Base-by-base conservation (phyloP, 2,888 invertebrate species). In the Tyria jacobaeae region DNA sequence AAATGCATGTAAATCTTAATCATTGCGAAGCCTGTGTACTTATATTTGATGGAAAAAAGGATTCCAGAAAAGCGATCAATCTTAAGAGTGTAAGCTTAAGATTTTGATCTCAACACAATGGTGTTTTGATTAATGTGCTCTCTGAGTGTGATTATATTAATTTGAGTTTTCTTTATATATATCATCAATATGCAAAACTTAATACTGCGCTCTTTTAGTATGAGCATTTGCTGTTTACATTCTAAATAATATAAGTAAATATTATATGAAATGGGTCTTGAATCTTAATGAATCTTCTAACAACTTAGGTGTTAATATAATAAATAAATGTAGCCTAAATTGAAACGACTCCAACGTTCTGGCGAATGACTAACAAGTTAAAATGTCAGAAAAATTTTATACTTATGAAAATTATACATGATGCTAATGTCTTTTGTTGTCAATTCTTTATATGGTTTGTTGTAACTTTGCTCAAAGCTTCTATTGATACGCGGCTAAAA, bases 391-490 rank as follows among this genome's bases (percentile, higher is more conserved):
- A 89, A 86, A 82, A 76, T 73, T 90, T 90, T 89, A 88, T 89
- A 88, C 88, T 86, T 82, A 80, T 82, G 80, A 83, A 83, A 82
- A 81, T 84, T 69, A 81, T 82, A 82, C 82, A 83, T 76, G 74
- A 80, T 74, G 62, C 74, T 79, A 74, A 75, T 62, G 66, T 80
- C 73, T 80, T 78, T 71, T 70, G 68, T 73, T 71, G 62, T 76
- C 64, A 67, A 72, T 70, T 60, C 64, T 72, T 80, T 79, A 62
- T 71, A 76, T 69, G 6, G 58, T 61, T 82, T 71, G 74, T 85
- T 85, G 75, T 78, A 71, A 83, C 81, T 84, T 89, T 89, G 89
- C 90, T 90, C 89, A 89, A 90, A 85, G 85, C 87, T 89, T 85
- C 70, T 72, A 80, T 75, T 75, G 55, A 73, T 80, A 73, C 71